These are phyloP conservation scores for Schlechtendalia chinensis DNA, from an alignment of 1,140 invertebrate genomes.

Conservation along the genomic window DNA sequence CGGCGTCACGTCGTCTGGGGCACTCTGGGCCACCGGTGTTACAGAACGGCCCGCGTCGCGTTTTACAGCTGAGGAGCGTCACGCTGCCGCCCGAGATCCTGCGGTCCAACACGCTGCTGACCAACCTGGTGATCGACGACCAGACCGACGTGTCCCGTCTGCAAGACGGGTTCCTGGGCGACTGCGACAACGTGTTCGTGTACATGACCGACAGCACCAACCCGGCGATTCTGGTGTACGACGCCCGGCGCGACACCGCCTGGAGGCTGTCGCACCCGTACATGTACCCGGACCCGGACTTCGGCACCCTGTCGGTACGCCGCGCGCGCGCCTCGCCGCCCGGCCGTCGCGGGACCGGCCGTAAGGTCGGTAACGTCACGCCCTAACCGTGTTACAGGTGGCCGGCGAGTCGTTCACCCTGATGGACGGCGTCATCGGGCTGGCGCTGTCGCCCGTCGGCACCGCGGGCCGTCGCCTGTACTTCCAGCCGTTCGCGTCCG, in stretches of 20 bases:
- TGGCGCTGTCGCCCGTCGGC: slow-evolving; percentile 68
- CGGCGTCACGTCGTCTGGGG: too few relatives aligned
- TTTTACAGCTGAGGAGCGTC: slow-evolving; percentile 54
- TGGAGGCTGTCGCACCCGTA: slow-evolving; percentile 74
- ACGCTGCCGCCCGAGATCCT: slow-evolving; percentile 66
- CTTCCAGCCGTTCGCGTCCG: slow-evolving; percentile 78
- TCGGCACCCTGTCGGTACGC: slow-evolving; percentile 57
- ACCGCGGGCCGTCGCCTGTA: slow-evolving; percentile 61
- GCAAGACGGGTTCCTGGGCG: slow-evolving; percentile 50
- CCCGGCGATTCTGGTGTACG: slow-evolving; percentile 72
- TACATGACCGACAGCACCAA: slow-evolving; percentile 77
- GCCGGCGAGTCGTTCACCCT: slow-evolving; percentile 66
- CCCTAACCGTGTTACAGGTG: slow-evolving; percentile 58
- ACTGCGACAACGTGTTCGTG: slow-evolving; percentile 72
- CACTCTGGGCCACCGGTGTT: too few relatives aligned
- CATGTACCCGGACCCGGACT: slow-evolving; percentile 79
- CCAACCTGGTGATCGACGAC: slow-evolving; percentile 67
- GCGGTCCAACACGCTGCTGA: slow-evolving; percentile 68
- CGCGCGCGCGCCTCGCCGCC: too few relatives aligned
- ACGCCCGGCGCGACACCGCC: slow-evolving; percentile 67
- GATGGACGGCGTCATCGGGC: slow-evolving; percentile 76
- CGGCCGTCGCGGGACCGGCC: too few relatives aligned
- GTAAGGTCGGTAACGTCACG: too few relatives aligned
- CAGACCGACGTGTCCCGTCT: slow-evolving; percentile 54
- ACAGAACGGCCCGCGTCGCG: too few relatives aligned